These are phyloP conservation scores for Planiliza haematocheilus DNA, from an alignment of 2,113 vertebrate genomes.

Conservation along the genomic window DNA sequence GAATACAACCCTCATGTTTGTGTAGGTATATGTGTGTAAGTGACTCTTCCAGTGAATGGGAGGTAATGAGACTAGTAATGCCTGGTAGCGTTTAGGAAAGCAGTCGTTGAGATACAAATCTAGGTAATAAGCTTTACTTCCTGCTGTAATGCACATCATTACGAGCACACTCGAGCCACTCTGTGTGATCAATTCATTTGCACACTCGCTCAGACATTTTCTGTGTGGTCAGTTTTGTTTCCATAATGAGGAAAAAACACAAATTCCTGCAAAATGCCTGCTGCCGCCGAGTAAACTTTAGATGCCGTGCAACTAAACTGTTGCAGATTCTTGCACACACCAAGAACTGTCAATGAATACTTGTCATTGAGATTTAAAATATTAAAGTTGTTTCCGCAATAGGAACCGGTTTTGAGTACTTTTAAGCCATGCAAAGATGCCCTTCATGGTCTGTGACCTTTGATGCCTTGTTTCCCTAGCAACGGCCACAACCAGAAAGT, in stretches of 20 bases:
- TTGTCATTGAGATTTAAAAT: too few relatives aligned
- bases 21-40: slow-evolving; percentile 10
- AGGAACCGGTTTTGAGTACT: background rate
- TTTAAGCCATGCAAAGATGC: background rate
- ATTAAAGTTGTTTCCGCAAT: background rate
- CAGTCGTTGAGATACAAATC: slow-evolving; percentile 31
- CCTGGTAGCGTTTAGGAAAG: slow-evolving; percentile 18
- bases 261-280: background rate
- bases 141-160: slow-evolving; percentile 38
- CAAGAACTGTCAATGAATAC: too few relatives aligned
- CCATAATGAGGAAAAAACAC: slow-evolving; percentile 21
- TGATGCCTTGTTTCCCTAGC: slow-evolving; percentile 80
- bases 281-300: background rate
- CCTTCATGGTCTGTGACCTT: slow-evolving; percentile 1
- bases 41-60: slow-evolving; percentile 28
- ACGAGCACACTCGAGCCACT: slow-evolving; percentile 7
- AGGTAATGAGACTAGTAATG: slow-evolving; percentile 49
- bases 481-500: slow-evolving; percentile 99
- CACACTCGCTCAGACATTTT: background rate
- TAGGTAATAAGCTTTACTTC: slow-evolving; percentile 45
- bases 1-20: background rate
- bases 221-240: slow-evolving; percentile 10
- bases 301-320: background rate
- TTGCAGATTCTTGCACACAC: background rate
- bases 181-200: slow-evolving; percentile 22